A percentile compares a stretch with the other conserved stretches of the same genome.
These are phyloP conservation scores for Frankliniella fusca DNA, from an alignment of 2,888 invertebrate genomes.

Conservation along the genomic window DNA sequence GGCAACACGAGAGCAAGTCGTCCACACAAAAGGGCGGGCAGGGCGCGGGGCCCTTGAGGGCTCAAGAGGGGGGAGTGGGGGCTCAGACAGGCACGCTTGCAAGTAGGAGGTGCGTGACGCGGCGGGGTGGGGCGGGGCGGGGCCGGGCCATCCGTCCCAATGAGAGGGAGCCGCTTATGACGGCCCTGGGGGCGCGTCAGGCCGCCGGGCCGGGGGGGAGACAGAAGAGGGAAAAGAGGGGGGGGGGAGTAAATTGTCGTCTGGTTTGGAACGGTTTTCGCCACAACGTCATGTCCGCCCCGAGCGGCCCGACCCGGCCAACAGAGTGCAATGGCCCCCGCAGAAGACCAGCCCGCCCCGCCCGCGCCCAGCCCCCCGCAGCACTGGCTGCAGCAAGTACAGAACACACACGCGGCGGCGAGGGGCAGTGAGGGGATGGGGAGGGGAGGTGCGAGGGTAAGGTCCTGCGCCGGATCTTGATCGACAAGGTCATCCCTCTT, in stretches of 20 bases:
- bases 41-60: too few species aligned
- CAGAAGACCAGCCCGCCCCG: not conserved
- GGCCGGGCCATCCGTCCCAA: not conserved
- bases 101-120: not conserved
- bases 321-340: slow-evolving; percentile 3
- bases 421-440: too few species aligned
- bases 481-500: too few species aligned
- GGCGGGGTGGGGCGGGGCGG: not conserved
- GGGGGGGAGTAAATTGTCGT: not conserved
- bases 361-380: too few species aligned
- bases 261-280: not conserved
- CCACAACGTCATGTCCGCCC: not conserved
- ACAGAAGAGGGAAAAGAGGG: not conserved
- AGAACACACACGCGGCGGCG: too few species aligned
- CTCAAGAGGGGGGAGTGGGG: too few species aligned
- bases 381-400: too few species aligned
- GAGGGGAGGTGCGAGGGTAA: too few species aligned
- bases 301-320: not conserved
- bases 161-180: not conserved
- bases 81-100: too few species aligned
- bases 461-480: too few species aligned
- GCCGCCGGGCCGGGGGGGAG: not conserved
- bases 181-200: not conserved
- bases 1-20: too few species aligned
- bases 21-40: too few species aligned